Base-by-base conservation (phyloP, 1,140 invertebrate genomes). In the Ylistrum balloti region DNA sequence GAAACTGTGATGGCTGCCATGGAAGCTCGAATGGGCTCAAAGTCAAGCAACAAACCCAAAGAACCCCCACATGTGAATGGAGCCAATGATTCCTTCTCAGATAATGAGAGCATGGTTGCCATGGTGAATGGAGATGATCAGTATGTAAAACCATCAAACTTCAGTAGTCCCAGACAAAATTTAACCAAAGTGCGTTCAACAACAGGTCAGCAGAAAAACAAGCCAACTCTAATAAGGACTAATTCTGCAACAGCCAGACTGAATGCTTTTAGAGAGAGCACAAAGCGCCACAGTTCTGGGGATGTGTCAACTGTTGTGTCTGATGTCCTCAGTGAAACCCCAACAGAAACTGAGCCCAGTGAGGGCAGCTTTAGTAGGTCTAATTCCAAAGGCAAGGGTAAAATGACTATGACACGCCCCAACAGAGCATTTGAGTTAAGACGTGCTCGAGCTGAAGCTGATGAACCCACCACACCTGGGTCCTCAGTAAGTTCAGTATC, bases 1-100 rank as follows among this genome's bases (percentile, higher is more conserved):
- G 96, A 97, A 93, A 95, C 96, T 92, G 96, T 97, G 87, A 96
- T 97, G 92, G 96, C 96, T 74, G 97, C 97, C 41, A 96, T 97
- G 94, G 96, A 97, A 92, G 96, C 96, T 20, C 93, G 97, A 41
- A 95, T 96, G 90, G 92, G 90, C 74, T 90, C 92, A 85, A 88
- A 90, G 85, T 85, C 91, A 88, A 38, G 56, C 74, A 20, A 85
- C 28, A 45, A 85, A 85, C 33, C 90, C 38, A 74, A 74, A 74
- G n/a, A 74, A 28, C 56, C 56, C 56, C 56, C 56, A 74, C 56
- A 74, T 28, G 3, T 74, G 17, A 92, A 92, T 35, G 91, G 91
- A 11, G 74, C 88, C 74, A 86, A 86, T 48, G 41, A 48, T 89
- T 48, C 88, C 48, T 88, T 94, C 85, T 93, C 93, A 74, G 94